Conservation (phyloP, 2,797 vertebrate species). For the Neosilurus hyrtlii region DNA sequence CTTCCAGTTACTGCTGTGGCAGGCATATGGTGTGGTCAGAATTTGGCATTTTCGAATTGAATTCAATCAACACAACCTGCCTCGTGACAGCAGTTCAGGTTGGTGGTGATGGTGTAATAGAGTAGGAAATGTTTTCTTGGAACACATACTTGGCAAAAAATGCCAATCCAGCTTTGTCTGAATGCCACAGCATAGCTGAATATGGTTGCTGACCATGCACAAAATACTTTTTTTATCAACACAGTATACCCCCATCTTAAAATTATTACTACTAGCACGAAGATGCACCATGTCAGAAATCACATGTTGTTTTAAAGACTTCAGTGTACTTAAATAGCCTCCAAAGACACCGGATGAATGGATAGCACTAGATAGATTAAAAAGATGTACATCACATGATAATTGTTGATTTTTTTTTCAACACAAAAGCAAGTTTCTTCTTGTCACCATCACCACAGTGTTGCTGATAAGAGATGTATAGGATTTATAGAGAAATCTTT, state of each 20-base stretch:
- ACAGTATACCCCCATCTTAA: not conserved
- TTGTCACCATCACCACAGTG: too few relatives aligned
- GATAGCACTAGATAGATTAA: not conserved
- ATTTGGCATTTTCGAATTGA: not conserved
- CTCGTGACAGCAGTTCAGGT: not conserved
- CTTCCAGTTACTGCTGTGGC: not conserved
- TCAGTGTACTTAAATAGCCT: not conserved
- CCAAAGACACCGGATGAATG: not conserved
- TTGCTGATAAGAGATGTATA: too few relatives aligned
- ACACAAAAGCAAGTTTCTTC: too few relatives aligned
- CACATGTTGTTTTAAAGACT: not conserved
- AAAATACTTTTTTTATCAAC: not conserved
- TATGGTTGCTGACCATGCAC: not conserved
- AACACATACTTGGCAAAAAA: not conserved
- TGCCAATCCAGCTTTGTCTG: not conserved
- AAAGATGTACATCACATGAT: too few relatives aligned
- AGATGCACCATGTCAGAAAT: not conserved
- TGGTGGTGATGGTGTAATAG: not conserved
- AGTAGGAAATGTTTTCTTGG: not conserved
- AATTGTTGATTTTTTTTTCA: too few relatives aligned
- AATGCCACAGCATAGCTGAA: not conserved
- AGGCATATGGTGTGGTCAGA: not conserved
- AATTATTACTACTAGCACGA: not conserved
- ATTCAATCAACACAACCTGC: not conserved
- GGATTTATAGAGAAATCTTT: too few relatives aligned